These are phyloP conservation scores for Ptiloglossa arizonensis DNA, from an alignment of 1,140 invertebrate genomes.

Conservation along the genomic window DNA sequence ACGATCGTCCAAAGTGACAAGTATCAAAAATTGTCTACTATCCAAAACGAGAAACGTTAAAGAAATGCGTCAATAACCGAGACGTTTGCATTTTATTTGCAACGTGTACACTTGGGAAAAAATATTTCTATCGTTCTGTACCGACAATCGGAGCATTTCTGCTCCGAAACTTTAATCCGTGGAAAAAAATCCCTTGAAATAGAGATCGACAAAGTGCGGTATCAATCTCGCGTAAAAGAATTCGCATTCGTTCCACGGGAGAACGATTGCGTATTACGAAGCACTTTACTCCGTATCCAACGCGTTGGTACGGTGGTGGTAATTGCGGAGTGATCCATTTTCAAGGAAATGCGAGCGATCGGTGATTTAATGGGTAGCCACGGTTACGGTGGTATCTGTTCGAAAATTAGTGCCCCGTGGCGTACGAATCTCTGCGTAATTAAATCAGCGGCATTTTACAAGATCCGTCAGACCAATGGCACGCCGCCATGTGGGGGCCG, in stretches of 20 bases:
- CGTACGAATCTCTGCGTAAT: background rate
- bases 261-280: no score
- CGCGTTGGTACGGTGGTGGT: background rate
- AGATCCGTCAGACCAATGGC: background rate
- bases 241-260: background rate
- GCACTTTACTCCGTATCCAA: no score
- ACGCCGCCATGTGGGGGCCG: conserved; percentile 1
- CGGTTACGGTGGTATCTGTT: background rate
- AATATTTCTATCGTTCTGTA: no score
- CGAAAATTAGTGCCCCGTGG: background rate
- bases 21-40: no score
- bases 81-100: no score
- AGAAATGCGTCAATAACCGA: no score
- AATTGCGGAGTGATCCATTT: background rate
- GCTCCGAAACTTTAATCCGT: no score
- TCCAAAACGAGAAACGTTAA: no score
- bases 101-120: no score
- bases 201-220: background rate
- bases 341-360: conserved; percentile 1
- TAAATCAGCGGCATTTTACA: conserved; percentile 14
- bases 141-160: no score
- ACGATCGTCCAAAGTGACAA: no score
- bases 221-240: background rate
- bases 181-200: no score
- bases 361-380: background rate